A percentile compares a stretch with the other conserved stretches of the same genome.
Conservation (phyloP, 2,888 invertebrate species). For the Agriopis aurantiaria region DNA sequence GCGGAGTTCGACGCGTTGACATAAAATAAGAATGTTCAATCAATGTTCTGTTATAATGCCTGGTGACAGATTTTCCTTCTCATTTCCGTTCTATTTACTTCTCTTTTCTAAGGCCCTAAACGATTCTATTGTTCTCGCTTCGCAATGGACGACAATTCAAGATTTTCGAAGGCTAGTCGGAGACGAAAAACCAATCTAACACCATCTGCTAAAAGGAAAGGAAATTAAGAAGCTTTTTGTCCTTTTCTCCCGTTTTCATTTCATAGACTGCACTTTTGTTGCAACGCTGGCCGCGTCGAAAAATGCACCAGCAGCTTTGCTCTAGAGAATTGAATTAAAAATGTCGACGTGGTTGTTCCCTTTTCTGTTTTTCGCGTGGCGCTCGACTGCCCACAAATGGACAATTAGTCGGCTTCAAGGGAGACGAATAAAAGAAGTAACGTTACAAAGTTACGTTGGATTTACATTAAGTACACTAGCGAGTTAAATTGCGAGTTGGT, state of each 20-base stretch:
- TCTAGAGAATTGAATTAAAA: slow-evolving; percentile 82
- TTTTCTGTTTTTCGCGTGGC: slow-evolving; percentile 77
- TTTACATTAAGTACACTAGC: slow-evolving; percentile 1
- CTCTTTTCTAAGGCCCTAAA: too few relatives aligned
- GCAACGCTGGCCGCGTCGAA: slow-evolving; percentile 62
- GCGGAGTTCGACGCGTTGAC: too few relatives aligned
- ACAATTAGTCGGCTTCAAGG: slow-evolving; percentile 70
- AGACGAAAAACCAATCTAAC: slow-evolving; percentile 29
- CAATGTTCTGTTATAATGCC: too few relatives aligned
- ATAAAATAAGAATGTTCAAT: too few relatives aligned
- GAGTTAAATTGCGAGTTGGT: not conserved
- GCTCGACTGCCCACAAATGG: slow-evolving; percentile 81
- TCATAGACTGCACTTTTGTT: slow-evolving; percentile 62
- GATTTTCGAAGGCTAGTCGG: too few relatives aligned
- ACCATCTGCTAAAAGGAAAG: slow-evolving; percentile 62
- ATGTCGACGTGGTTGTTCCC: slow-evolving; percentile 71
- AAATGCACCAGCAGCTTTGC: slow-evolving; percentile 79
- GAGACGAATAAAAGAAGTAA: slow-evolving; percentile 37
- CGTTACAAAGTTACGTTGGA: slow-evolving; percentile 2
- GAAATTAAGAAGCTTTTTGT: slow-evolving; percentile 74
- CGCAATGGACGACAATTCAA: too few relatives aligned
- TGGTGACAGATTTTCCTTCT: too few relatives aligned
- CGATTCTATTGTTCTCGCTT: too few relatives aligned
- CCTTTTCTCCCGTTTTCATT: slow-evolving; percentile 62
- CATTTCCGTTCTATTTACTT: too few relatives aligned